Conservation (phyloP, 2,113 vertebrate genomes). For the Gasterosteus nipponicus region DNA sequence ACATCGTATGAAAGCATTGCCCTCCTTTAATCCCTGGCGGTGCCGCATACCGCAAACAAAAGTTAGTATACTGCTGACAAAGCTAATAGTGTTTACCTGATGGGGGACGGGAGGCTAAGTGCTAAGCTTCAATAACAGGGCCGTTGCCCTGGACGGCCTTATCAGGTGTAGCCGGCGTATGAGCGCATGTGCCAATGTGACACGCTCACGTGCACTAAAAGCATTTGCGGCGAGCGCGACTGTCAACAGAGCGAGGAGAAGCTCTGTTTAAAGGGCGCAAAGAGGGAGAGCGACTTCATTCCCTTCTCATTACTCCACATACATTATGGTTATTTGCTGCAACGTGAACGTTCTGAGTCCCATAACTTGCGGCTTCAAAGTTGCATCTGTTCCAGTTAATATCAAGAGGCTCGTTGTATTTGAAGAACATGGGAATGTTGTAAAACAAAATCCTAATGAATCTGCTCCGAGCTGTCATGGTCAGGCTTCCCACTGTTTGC, state of each 20-base stretch:
- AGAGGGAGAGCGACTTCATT: not conserved
- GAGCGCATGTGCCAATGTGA: no score
- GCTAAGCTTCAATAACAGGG: no score
- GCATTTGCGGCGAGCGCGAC: no score
- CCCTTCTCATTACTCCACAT: not conserved
- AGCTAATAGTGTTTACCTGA: not conserved
- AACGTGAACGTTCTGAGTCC: not conserved
- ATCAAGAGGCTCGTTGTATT: conserved; percentile 46
- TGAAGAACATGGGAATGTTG: conserved; percentile 26
- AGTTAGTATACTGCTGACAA: not conserved
- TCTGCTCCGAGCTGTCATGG: conserved; percentile 4
- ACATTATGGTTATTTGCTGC: not conserved
- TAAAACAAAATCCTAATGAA: conserved; percentile 23
- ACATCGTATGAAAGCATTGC: not conserved
- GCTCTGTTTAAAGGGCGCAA: not conserved
- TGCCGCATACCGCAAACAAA: not conserved
- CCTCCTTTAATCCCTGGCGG: conserved; percentile 24
- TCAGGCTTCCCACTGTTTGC: conserved; percentile 9
- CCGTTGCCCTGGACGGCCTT: no score
- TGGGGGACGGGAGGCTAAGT: not conserved
- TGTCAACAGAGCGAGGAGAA: not conserved
- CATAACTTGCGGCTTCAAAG: not conserved
- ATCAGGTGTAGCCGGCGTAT: no score
- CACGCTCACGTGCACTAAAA: no score
- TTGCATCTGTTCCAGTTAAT: not conserved